A percentile compares a stretch with the other conserved stretches of the same genome.
Conservation (phyloP, 2,113 vertebrate species). For the Psophia crepitans region DNA sequence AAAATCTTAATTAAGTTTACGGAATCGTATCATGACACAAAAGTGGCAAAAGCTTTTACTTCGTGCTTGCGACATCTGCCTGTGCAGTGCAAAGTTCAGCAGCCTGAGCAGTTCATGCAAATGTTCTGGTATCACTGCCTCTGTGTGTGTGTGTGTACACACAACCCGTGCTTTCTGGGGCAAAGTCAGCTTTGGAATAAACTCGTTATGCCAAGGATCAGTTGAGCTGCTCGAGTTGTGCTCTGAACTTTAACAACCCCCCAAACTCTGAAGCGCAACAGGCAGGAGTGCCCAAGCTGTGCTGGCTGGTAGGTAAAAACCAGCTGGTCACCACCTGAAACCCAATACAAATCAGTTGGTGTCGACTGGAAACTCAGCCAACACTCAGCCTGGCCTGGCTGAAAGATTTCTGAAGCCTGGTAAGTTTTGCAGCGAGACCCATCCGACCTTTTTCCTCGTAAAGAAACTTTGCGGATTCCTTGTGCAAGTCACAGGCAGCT, state of each 20-base stretch:
- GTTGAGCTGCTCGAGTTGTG: not conserved
- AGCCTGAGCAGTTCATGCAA: not conserved
- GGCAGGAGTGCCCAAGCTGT: not conserved
- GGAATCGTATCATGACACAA: not conserved
- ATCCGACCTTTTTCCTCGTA: not conserved
- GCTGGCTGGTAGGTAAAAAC: not conserved
- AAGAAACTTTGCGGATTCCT: not conserved
- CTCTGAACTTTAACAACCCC: constrained; percentile 28
- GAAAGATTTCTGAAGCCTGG: not conserved
- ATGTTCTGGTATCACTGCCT: not conserved
- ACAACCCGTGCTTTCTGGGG: not conserved
- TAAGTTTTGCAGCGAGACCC: not conserved
- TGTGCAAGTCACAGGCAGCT: not conserved
- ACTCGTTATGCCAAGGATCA: not conserved
- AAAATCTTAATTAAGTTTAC: not conserved
- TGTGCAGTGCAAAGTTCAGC: not conserved
- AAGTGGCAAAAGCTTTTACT: not conserved
- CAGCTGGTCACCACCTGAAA: constrained; percentile 34
- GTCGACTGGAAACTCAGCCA: not conserved
- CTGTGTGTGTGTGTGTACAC: not conserved
- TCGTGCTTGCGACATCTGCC: not conserved
- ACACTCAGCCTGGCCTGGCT: not conserved
- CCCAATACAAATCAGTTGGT: not conserved
- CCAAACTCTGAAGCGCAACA: not conserved
- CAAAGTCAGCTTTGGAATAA: constrained; percentile 23